Evolutionary conservation across 2,113 vertebrate genomes (phyloP).

Genomic region (Uria aalge): DNA sequence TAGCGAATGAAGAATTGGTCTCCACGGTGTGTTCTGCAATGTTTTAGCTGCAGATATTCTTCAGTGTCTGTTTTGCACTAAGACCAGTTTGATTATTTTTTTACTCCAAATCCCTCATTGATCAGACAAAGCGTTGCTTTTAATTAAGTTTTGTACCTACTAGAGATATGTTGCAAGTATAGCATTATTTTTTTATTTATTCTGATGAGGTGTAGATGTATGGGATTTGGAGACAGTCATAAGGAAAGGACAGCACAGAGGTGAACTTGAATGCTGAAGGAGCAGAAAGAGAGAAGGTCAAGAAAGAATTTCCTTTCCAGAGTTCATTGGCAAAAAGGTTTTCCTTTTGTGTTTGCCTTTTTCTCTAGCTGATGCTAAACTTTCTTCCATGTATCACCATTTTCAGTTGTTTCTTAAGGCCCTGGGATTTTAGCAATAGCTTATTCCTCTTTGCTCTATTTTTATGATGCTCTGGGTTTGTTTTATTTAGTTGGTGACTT

Average conservation of each 20-base stretch:
- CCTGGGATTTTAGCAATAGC: neutral
- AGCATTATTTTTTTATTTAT: neutral
- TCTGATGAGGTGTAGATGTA: neutral
- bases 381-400: neutral
- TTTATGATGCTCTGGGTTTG: neutral
- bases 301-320: neutral
- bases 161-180: neutral
- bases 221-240: neutral
- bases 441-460: neutral
- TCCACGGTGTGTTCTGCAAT: neutral
- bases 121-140: neutral
- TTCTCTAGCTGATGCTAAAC: neutral
- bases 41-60: neutral
- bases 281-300: neutral
- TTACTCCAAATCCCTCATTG: neutral
- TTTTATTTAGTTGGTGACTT: neutral
- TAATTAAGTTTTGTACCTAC: neutral
- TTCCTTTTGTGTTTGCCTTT: neutral
- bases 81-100: neutral
- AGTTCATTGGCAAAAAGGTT: neutral
- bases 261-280: neutral
- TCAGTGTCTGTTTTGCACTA: neutral
- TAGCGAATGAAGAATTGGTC: neutral
- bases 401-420: neutral
- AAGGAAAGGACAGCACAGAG: neutral